Evolutionary conservation across 2,888 invertebrate genomes (phyloP).

Genomic region (Nemapogon koenigi): DNA sequence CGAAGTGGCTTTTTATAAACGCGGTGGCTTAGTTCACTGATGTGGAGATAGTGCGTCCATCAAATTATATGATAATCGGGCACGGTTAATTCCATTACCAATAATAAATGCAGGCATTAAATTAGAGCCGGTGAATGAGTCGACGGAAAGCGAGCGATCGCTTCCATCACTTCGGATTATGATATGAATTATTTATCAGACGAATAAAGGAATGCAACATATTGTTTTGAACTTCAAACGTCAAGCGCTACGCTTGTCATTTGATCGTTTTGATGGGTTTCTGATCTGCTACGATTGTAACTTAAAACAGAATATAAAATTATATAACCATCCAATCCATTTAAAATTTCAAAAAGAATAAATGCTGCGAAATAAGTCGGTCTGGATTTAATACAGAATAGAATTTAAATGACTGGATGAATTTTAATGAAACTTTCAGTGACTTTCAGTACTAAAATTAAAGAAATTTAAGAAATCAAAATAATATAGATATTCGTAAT

Average conservation of each 20-base stretch:
- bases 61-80: slow-evolving; percentile 64
- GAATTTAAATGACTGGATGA: too few species aligned
- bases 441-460: too few species aligned
- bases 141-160: slow-evolving; percentile 45
- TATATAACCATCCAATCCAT: too few species aligned
- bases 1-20: slow-evolving; percentile 36
- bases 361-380: too few species aligned
- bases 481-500: too few species aligned
- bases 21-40: slow-evolving; percentile 45
- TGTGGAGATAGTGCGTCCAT: slow-evolving; percentile 59
- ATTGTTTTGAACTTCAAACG: slow-evolving; percentile 54
- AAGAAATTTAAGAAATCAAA: too few species aligned
- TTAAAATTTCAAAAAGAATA: too few species aligned
- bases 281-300: too few species aligned
- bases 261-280: too few species aligned
- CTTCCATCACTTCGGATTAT: slow-evolving; percentile 58
- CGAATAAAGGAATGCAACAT: slow-evolving; percentile 36
- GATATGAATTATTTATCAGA: slow-evolving; percentile 62
- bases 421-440: too few species aligned
- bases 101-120: slow-evolving; percentile 65
- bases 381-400: too few species aligned
- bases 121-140: slow-evolving; percentile 61
- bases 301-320: too few species aligned
- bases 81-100: slow-evolving; percentile 62
- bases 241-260: slow-evolving; percentile 37